A percentile compares a stretch with the other conserved stretches of the same genome.
These are phyloP conservation scores for Acrobasis repandana DNA, from an alignment of 2,888 invertebrate genomes.

Conservation along the genomic window DNA sequence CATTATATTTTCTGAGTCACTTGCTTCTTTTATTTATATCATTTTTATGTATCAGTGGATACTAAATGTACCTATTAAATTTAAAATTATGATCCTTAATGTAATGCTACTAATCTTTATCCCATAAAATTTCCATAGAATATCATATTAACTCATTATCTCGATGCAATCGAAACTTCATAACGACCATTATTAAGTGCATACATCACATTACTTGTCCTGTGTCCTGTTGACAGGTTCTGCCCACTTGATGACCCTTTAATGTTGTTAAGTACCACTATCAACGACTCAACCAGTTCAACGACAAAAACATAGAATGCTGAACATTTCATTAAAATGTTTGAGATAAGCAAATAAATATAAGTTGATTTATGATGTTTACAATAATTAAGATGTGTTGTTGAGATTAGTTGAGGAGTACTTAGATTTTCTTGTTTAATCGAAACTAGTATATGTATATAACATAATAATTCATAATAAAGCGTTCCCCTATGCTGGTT, in stretches of 20 bases:
- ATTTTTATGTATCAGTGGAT: no score
- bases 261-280: slow-evolving; percentile 1
- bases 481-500: no score
- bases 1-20: no score
- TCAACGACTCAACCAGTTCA: slow-evolving; percentile 10
- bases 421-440: no score
- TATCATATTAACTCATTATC: not conserved
- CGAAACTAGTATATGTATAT: no score
- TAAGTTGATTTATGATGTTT: slow-evolving; percentile 36
- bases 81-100: no score
- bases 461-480: no score
- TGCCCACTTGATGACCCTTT: slow-evolving; percentile 18
- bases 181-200: slow-evolving; percentile 11
- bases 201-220: slow-evolving; percentile 14
- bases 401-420: not conserved
- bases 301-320: slow-evolving; percentile 6
- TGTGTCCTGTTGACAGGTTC: slow-evolving; percentile 9
- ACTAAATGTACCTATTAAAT: no score
- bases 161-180: not conserved
- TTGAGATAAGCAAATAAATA: slow-evolving; percentile 1
- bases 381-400: slow-evolving; percentile 23
- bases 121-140: no score
- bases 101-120: no score
- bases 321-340: slow-evolving; percentile 11
- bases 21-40: no score